Base-by-base conservation (phyloP, 2,797 vertebrate genomes). In the Smutsia gigantea region DNA sequence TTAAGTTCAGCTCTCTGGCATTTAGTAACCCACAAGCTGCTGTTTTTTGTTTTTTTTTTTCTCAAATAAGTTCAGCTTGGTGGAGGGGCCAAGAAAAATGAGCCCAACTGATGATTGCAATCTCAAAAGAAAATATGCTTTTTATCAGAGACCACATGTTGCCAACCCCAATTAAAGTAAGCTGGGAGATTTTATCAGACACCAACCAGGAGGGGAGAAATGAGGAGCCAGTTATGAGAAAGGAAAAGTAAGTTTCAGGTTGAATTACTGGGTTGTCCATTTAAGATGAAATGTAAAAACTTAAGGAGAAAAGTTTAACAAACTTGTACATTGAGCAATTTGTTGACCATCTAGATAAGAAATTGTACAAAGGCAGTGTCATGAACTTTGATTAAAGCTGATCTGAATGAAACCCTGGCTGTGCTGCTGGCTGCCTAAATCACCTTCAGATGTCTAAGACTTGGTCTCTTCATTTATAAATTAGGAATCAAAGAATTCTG, bases 131-230 rank as follows among this genome's bases (percentile, higher is more conserved):
- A 99, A 99, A 99, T 99, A 99, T 99, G 98, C 98, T 99, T 99
- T 99, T 99, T 98, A 99, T 98, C 98, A 98, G 98, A 94, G 98
- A 99, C 98, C 98, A 98, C 98, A 99, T 98, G 98, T 98, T 98
- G 98, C 98, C 98, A 98, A 97, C 39, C 97, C 98, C 98, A 98
- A 98, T 98, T 98, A 98, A 98, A 98, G 97, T 97, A 98, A 98
- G 98, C 97, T 98, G 98, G 98, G 98, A 98, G 97, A 98, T 98
- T 98, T 98, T 96, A 93, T 98, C 94, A 12, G 97, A 96, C 98
- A 95, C 96, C 97, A 98, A 98, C 98, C 97, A 98, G 94, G 94
- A 95, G 69, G 98, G 90, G 27, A 85, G 69, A 74, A 83, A 92
- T 29, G 27, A 0, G 37, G 85, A 94, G 95, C 85, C 98, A 98